These are phyloP conservation scores for Platysteira castanea DNA, from an alignment of 2,113 vertebrate species.

Conservation along the genomic window DNA sequence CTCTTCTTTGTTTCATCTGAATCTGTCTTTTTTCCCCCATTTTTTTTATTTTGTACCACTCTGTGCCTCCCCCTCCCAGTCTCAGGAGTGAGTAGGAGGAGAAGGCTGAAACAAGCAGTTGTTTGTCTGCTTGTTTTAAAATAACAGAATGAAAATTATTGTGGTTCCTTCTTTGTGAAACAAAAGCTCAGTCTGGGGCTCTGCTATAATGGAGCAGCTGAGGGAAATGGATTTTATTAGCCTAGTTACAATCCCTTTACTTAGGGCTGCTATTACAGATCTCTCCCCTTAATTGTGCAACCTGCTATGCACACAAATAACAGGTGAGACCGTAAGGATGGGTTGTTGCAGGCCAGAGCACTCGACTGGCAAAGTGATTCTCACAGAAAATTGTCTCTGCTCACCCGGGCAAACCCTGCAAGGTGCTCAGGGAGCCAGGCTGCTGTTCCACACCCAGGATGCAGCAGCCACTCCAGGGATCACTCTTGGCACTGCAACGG, in stretches of 20 bases:
- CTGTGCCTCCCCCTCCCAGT: neutral
- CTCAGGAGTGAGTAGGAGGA: neutral
- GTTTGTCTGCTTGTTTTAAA: neutral
- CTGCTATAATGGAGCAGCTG: neutral
- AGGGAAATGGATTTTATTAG: constrained; percentile 10
- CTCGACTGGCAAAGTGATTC: neutral
- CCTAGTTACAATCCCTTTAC: neutral
- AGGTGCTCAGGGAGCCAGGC: neutral
- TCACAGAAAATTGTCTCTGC: constrained; percentile 20
- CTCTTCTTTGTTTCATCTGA: neutral
- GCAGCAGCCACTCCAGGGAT: neutral
- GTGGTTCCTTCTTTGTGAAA: neutral
- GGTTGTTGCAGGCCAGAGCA: neutral
- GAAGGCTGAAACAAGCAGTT: neutral
- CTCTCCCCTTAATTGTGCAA: constrained; percentile 24
- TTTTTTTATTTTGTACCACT: neutral
- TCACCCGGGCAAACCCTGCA: neutral
- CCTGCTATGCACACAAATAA: constrained; percentile 11
- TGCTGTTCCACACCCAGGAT: fast-evolving
- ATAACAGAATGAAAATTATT: neutral
- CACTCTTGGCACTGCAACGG: neutral
- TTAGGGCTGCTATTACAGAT: constrained; percentile 14
- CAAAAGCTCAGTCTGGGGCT: neutral
- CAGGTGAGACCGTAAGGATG: neutral
- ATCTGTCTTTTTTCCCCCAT: neutral